phyloP scores from a whole-genome alignment of 64 coral and sea anemone species.

The Actinia tenebrosa region DNA sequence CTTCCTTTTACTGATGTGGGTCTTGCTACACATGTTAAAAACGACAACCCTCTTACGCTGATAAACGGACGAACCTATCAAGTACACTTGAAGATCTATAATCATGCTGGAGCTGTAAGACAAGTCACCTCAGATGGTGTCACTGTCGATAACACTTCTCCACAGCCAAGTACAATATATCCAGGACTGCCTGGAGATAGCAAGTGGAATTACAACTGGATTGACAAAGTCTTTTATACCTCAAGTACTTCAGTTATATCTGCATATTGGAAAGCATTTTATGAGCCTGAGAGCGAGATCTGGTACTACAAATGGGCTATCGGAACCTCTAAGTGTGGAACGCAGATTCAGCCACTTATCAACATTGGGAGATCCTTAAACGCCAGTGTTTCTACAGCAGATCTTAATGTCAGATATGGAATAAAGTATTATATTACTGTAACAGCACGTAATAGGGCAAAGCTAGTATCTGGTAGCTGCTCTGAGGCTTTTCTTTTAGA shows the following conservation, averaged over 20 bases:
- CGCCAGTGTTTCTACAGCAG: constrained; percentile 60
- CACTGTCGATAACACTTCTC: constrained; percentile 60
- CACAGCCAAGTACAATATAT: constrained; percentile 42
- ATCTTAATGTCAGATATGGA: constrained; percentile 35
- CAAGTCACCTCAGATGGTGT: constrained; percentile 80
- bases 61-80: constrained; percentile 60
- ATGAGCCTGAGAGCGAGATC: constrained; percentile 81
- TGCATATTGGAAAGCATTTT: constrained; percentile 70
- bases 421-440: constrained; percentile 77
- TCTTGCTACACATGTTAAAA: constrained; percentile 82
- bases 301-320: constrained; percentile 99
- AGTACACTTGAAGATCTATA: constrained; percentile 63
- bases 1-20: constrained; percentile 58
- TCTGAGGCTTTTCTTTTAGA: constrained; percentile 84
- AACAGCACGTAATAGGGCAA: constrained; percentile 58
- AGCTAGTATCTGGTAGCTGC: constrained; percentile 73
- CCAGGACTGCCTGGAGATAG: constrained; percentile 27
- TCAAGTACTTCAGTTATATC: constrained; percentile 27
- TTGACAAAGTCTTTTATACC: constrained; percentile 47
- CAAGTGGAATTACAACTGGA: constrained; percentile 46
- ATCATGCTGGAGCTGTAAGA: constrained; percentile 63
- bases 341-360: constrained; percentile 77
- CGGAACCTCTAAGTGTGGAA: constrained; percentile 75
- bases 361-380: constrained; percentile 62
- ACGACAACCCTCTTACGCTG: constrained; percentile 40